Evolutionary conservation across 2,113 vertebrate species (phyloP), one percentile per base, ranked within the genome.

Genomic region (Labeo catla): DNA sequence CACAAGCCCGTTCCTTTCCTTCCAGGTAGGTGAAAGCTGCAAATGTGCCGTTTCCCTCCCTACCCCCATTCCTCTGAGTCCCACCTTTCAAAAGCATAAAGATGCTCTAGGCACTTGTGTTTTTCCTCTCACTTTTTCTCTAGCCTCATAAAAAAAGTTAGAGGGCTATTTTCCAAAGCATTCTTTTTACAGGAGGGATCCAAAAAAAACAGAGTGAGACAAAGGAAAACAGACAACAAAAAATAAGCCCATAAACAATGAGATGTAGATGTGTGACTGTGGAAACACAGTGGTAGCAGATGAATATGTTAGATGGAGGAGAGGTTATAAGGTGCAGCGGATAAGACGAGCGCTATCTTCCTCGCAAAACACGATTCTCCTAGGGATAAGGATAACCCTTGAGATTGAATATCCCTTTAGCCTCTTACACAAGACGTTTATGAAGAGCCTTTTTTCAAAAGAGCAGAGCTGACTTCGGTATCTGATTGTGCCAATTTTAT

Each of bases 21-120:
- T 81, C 43, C 65, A 84, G 74, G 49, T 81, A 84, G 65, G 50
- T 50, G 50, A 85, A 85, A 61, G 63, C 36, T 49, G 13, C 23
- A 81, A 79, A 66, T 52, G 43, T 15, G 66, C 15, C 28, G 9
- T 83, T 83, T 83, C n/a, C 43, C 13, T n/a, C 50, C 66, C 10
- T 39, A 10, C 66, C 81, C 84, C 84, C 63, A 52, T 23, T 61
- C n/a, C 72, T 52, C 15, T 49, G 4, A 4, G 16, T 61, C 50
- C 45, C 36, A 39, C 57, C 50, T 81, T 84, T 88, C 79, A 86
- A 86, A 86, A 66, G 21, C 81, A 63, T 59, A 79, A 72, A 65
- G 52, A 84, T 84, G 81, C 87, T 88, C 49, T 57, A 70, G 87
- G 66, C 84, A 83, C 76, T 80, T 80, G 57, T 73, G 45, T 76